Conservation (phyloP, 35 echinoderm and acorn worm genomes). For the Apostichopus japonicus region DNA sequence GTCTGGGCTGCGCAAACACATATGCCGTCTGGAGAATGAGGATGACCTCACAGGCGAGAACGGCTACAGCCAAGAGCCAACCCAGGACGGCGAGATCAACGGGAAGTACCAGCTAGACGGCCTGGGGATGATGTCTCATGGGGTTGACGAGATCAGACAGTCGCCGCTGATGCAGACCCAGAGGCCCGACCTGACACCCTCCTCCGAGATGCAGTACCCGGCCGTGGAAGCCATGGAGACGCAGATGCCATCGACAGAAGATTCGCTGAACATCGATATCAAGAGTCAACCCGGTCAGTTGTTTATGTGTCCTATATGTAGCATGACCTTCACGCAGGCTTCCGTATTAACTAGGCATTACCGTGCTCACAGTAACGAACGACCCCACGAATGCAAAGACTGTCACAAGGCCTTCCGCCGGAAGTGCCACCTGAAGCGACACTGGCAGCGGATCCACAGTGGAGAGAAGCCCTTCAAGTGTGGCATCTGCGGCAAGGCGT, state of each 20-base stretch:
- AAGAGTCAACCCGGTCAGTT: slow-evolving; percentile 47
- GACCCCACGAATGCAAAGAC: slow-evolving; percentile 91
- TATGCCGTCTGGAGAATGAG: slow-evolving; percentile 61
- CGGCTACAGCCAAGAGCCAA: not conserved
- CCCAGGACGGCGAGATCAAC: not conserved
- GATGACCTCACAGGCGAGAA: slow-evolving; percentile 21
- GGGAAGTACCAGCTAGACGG: not conserved
- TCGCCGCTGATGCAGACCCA: slow-evolving; percentile 37
- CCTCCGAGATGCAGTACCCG: slow-evolving; percentile 47
- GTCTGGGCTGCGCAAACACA: slow-evolving; percentile 91
- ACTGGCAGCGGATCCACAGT: slow-evolving; percentile 98
- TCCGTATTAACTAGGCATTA: slow-evolving; percentile 88
- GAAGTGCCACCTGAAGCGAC: slow-evolving; percentile 97
- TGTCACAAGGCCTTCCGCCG: slow-evolving; percentile 92
- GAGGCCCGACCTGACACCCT: slow-evolving; percentile 4
- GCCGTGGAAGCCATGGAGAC: slow-evolving; percentile 34
- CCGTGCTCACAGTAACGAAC: slow-evolving; percentile 88
- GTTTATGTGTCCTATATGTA: slow-evolving; percentile 88
- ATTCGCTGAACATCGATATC: slow-evolving; percentile 33
- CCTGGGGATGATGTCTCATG: not conserved
- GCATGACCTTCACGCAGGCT: slow-evolving; percentile 92
- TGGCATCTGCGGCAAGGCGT: slow-evolving; percentile 94
- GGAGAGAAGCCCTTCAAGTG: slow-evolving; percentile 98
- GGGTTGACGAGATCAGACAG: slow-evolving; percentile 9
- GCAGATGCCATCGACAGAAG: not conserved